Percentiles rank a stretch among this genome's conserved stretches.
phyloP scores from a whole-genome alignment of 2,113 vertebrate genomes.

The Rhineura floridana region DNA sequence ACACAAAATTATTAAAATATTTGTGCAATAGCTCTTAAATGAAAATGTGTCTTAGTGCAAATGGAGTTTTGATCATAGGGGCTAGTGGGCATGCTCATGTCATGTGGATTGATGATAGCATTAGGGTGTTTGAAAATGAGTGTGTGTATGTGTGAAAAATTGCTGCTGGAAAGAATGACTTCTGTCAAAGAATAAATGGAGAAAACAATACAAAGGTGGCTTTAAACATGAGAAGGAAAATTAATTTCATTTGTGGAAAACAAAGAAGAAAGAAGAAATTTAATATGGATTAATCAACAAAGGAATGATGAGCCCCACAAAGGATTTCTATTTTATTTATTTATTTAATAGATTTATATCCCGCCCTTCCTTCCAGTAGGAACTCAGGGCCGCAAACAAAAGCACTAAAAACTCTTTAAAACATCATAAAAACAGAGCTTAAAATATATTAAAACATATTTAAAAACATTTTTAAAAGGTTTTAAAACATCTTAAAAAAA shows the following conservation, averaged over 20 bases:
- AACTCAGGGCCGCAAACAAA: too few species aligned
- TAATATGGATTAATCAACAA: neutral
- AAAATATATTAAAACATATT: too few species aligned
- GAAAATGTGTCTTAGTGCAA: neutral
- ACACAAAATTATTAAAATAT: neutral
- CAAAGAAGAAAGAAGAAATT: rapidly evolving
- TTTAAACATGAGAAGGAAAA: neutral
- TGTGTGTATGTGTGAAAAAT: rapidly evolving
- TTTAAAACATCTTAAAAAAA: too few species aligned
- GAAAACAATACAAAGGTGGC: neutral
- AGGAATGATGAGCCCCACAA: rapidly evolving
- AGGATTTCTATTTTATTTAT: too few species aligned
- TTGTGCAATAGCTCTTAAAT: neutral
- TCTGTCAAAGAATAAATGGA: rapidly evolving
- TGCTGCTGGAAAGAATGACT: rapidly evolving
- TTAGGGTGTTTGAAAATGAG: neutral
- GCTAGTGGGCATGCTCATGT: neutral
- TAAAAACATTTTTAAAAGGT: too few species aligned
- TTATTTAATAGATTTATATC: too few species aligned
- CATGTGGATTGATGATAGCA: neutral
- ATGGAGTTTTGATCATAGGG: neutral
- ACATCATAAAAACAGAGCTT: too few species aligned
- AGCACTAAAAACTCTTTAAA: too few species aligned
- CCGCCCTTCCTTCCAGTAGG: too few species aligned
- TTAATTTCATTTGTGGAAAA: neutral